These are phyloP conservation scores for Chydorus sphaericus DNA, from an alignment of 2,888 invertebrate genomes.

Conservation along the genomic window DNA sequence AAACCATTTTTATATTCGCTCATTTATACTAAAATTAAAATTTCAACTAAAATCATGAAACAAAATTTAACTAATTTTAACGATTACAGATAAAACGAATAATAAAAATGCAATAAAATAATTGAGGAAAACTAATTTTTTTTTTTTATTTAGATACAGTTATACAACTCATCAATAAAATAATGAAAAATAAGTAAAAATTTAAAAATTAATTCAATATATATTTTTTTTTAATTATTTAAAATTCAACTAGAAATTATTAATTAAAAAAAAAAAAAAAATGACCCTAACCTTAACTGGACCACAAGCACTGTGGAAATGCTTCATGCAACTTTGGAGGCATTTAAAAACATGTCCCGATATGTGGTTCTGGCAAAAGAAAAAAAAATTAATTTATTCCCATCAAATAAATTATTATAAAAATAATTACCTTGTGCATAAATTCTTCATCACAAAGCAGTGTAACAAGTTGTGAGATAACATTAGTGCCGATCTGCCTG, in stretches of 20 bases:
- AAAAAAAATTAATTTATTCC: background rate
- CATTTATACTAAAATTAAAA: no score
- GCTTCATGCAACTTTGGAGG: constrained; percentile 5
- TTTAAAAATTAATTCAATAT: background rate
- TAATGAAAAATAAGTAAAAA: no score
- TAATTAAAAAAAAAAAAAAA: no score
- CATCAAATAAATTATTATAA: background rate
- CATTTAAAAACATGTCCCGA: background rate
- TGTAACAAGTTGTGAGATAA: background rate
- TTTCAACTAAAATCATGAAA: no score
- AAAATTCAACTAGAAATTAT: no score
- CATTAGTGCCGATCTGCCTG: background rate
- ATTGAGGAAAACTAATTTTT: background rate
- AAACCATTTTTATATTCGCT: no score
- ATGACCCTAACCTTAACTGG: constrained; percentile 5
- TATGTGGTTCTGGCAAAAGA: background rate
- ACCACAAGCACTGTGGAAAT: constrained; percentile 2
- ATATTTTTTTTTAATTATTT: background rate
- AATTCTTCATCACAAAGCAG: constrained; percentile 1
- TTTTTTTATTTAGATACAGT: background rate
- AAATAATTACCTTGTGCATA: constrained; percentile 3
- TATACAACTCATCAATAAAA: background rate
- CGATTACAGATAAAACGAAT: no score
- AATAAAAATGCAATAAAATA: background rate
- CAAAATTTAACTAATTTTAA: no score